Conservation (phyloP, 2,888 invertebrate genomes). For the Drymonia ruficornis region DNA sequence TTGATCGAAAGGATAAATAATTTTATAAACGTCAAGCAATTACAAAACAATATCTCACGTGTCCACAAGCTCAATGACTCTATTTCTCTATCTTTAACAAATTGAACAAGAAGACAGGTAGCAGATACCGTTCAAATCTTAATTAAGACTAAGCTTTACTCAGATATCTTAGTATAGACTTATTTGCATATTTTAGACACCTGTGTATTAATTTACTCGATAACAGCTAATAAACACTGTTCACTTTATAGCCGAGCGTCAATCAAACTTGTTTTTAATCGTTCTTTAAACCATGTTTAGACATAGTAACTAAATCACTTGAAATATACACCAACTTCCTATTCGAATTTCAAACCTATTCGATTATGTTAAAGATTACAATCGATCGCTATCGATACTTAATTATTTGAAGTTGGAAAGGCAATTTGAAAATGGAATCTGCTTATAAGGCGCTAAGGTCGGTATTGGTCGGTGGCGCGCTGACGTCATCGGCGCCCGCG, state of each 20-base stretch:
- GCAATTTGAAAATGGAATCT: constrained; percentile 48
- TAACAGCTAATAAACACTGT: constrained; percentile 14
- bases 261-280: constrained; percentile 40
- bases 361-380: constrained; percentile 22
- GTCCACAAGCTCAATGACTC: background rate
- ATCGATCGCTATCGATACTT: constrained; percentile 13
- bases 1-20: no score
- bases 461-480: constrained; percentile 39
- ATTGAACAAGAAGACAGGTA: background rate
- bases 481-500: constrained; percentile 71
- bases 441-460: constrained; percentile 49
- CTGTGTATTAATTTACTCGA: constrained; percentile 28
- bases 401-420: constrained; percentile 26
- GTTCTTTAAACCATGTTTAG: constrained; percentile 40
- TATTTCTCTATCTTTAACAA: constrained; percentile 6
- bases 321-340: constrained; percentile 10
- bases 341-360: constrained; percentile 25
- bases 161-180: constrained; percentile 20
- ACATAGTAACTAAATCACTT: constrained; percentile 35
- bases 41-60: background rate
- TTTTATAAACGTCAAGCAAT: background rate
- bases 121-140: background rate
- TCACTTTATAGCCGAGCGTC: constrained; percentile 30
- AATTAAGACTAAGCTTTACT: constrained; percentile 6
- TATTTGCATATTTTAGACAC: constrained; percentile 29